phyloP scores from a whole-genome alignment of 2,888 invertebrate genomes.

The Bhutanitis thaidina region DNA sequence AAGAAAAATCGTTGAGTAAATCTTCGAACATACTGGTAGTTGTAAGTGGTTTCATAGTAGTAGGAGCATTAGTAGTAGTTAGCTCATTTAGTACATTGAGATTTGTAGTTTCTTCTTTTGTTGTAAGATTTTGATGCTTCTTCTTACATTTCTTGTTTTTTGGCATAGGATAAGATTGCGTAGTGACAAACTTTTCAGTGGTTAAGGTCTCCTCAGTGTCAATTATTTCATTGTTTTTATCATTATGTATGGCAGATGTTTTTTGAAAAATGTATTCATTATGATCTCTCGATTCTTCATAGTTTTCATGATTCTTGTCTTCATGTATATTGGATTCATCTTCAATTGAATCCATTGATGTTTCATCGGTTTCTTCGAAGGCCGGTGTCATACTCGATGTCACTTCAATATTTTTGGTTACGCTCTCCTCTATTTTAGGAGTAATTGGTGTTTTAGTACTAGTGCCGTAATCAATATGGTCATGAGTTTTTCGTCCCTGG shows the following conservation, averaged over 20 bases:
- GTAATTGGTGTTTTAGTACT: constrained; percentile 26
- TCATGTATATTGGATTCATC: constrained; percentile 28
- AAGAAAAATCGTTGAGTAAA: constrained; percentile 50
- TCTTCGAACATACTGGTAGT: constrained; percentile 53
- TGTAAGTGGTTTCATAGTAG: constrained; percentile 34
- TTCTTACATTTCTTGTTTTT: constrained; percentile 70
- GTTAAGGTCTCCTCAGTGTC: constrained; percentile 35
- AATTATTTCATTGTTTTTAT: constrained; percentile 35
- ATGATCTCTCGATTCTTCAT: constrained; percentile 45
- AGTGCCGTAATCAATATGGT: constrained; percentile 37
- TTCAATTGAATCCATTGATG: constrained; percentile 24
- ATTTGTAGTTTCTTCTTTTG: constrained; percentile 29
- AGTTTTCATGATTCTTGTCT: constrained; percentile 21
- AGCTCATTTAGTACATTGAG: constrained; percentile 29
- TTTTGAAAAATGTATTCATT: constrained; percentile 50
- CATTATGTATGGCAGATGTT: constrained; percentile 33
- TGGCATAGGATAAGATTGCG: constrained; percentile 34
- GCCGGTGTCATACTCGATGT: constrained; percentile 1
- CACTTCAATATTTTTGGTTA: neutral
- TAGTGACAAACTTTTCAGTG: constrained; percentile 36
- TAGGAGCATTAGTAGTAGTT: constrained; percentile 29
- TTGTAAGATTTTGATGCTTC: constrained; percentile 48
- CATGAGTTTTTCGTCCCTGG: constrained; percentile 36
- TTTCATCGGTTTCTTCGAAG: constrained; percentile 13
- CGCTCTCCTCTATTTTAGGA: constrained; percentile 19